Base-by-base conservation (phyloP, 2,797 vertebrate genomes). In the Lophius americanus region DNA sequence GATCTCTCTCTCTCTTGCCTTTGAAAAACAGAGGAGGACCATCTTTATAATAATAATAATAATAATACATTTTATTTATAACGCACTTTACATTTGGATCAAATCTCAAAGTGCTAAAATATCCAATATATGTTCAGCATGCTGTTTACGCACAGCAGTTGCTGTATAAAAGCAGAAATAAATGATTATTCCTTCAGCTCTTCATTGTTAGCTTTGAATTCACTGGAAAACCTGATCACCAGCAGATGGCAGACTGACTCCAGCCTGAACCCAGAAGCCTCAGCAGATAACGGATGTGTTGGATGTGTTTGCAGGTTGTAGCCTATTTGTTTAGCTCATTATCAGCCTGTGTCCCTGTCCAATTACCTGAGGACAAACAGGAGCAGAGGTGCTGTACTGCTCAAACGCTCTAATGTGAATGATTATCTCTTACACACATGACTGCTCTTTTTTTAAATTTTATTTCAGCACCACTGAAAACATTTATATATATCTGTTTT, bases 261-360 rank as follows among this genome's bases (percentile, higher is more conserved):
- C 78, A 78, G 46, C 8, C 44, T 67, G 56, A 33, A 55, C 7
- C n/a, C 5, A 2, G 7, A 33, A 2, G 43, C 43, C 10, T 44
- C 43, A 44, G 43, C 10, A 12, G 11, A 12, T 13, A 5, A 46
- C 12, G 12, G 13, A n/a, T 47, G 44, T 51, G 38, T 32, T 55
- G 37, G 44, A 44, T 37, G 51, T 48, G 43, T 68, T 66, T 50
- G 38, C 61, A 76, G 63, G 58, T 52, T 68, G 65, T 55, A 47
- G 13, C 75, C 48, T 80, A 41, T 78, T 81, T 74, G 76, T 82
- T 85, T 51, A 74, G 72, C 64, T 83, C 74, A 72, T 85, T 68
- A 79, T 59, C 56, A 51, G 51, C 37, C 53, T 32, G 37, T 71
- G 70, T 75, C 78, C 73, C 68, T 58, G 62, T 71, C 50, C 71